A percentile compares a stretch with the other conserved stretches of the same genome.
These are phyloP conservation scores for Clunio marinus DNA, from an alignment of 2,888 invertebrate genomes.

Conservation along the genomic window DNA sequence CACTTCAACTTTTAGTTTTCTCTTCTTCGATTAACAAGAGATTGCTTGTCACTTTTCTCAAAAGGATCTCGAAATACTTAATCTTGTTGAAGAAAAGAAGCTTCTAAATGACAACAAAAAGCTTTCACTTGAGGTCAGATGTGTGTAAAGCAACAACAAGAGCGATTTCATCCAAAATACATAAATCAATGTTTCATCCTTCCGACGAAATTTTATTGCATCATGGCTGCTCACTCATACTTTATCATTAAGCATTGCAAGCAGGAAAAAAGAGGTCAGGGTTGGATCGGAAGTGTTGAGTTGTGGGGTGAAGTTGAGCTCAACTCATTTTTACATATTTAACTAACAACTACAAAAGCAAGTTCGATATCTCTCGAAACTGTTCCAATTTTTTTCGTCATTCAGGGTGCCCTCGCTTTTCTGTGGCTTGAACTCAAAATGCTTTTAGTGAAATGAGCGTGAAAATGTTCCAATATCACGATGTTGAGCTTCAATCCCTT, in stretches of 20 bases:
- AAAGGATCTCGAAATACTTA: not conserved
- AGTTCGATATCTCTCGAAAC: not conserved
- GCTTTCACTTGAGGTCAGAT: not conserved
- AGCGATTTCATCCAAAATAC: constrained; percentile 32
- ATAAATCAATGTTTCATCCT: constrained; percentile 40
- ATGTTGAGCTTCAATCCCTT: not conserved
- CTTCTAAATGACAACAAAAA: not conserved
- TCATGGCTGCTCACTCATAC: constrained; percentile 21
- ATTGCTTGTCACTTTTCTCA: not conserved
- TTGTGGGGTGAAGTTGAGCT: not conserved
- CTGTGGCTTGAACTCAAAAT: constrained; percentile 19
- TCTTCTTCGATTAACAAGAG: not conserved
- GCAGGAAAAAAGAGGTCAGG: constrained; percentile 33
- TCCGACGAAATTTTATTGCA: constrained; percentile 38
- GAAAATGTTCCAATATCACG: not conserved
- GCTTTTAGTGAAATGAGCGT: constrained; percentile 34
- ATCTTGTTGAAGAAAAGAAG: not conserved
- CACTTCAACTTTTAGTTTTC: not conserved
- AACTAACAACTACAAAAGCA: not conserved
- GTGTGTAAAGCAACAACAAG: constrained; percentile 11
- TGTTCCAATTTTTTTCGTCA: constrained; percentile 14
- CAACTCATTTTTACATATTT: too few relatives aligned
- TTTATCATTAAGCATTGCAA: not conserved
- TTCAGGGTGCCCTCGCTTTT: not conserved
- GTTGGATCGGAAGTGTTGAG: constrained; percentile 21